phyloP scores from a whole-genome alignment of 1,140 invertebrate species.

The Macrotrachela quadricornifera region DNA sequence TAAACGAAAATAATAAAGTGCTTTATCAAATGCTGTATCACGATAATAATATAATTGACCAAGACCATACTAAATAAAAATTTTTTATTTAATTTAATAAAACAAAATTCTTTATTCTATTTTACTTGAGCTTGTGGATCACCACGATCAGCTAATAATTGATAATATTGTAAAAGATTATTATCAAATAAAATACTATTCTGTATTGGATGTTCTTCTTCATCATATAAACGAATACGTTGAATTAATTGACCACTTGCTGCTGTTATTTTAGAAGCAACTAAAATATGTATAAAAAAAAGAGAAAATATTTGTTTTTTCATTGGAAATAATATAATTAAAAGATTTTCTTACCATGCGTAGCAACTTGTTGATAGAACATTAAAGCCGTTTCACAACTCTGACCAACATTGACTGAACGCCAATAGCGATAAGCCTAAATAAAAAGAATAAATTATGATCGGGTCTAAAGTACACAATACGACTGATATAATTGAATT shows the following conservation, averaged over 20 bases:
- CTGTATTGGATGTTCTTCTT: conserved; percentile 36
- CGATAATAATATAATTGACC: no score
- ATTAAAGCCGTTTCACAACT: conserved; percentile 70
- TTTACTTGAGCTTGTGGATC: conserved; percentile 91
- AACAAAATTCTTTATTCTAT: conserved; percentile 1
- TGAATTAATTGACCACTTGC: conserved; percentile 55
- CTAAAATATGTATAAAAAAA: not conserved
- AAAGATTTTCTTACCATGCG: not conserved
- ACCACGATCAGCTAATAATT: conserved; percentile 78
- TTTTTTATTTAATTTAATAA: no score
- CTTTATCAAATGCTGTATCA: conserved; percentile 34
- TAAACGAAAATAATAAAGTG: conserved; percentile 72
- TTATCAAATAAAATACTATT: conserved; percentile 45
- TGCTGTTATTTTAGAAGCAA: not conserved
- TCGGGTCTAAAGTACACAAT: no score
- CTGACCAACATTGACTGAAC: conserved; percentile 56
- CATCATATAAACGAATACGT: conserved; percentile 64
- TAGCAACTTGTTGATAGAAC: conserved; percentile 60
- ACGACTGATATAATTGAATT: no score
- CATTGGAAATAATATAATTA: not conserved
- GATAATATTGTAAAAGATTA: conserved; percentile 91
- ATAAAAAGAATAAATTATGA: no score
- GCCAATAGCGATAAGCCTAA: conserved; percentile 44
- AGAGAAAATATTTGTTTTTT: not conserved
- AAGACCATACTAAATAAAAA: no score